Evolutionary conservation across 2,113 vertebrate species (phyloP).

Genomic region (Amia ocellicauda): DNA sequence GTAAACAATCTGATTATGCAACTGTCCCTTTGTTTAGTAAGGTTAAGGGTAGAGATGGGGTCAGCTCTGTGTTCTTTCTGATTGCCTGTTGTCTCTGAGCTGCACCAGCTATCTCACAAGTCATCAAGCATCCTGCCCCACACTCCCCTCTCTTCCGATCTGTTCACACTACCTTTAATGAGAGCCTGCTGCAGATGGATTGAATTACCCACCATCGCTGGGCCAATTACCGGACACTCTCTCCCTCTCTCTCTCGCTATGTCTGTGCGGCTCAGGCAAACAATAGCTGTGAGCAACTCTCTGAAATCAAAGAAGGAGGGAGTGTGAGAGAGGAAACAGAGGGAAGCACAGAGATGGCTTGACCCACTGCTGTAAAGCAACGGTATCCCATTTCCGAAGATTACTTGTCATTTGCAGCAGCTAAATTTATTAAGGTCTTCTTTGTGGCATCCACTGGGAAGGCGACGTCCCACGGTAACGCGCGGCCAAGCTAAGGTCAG

Average conservation of each 20-base stretch:
- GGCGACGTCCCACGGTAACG: background rate
- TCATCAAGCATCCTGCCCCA: constrained; percentile 30
- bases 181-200: constrained; percentile 39
- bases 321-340: too few relatives aligned
- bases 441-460: background rate
- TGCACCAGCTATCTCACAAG: background rate
- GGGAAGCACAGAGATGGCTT: background rate
- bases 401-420: background rate
- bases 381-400: background rate
- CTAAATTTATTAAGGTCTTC: background rate
- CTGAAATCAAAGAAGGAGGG: background rate
- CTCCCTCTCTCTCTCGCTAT: constrained; percentile 5
- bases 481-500: background rate
- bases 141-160: constrained; percentile 24
- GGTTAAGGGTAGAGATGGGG: background rate
- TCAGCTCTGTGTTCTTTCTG: background rate
- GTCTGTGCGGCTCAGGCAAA: background rate
- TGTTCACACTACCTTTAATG: constrained; percentile 39
- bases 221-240: constrained; percentile 15
- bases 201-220: constrained; percentile 42
- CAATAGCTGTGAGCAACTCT: background rate
- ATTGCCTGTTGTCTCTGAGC: background rate
- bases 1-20: background rate
- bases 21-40: background rate
- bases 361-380: background rate